phyloP scores from a whole-genome alignment of 2,888 invertebrate genomes.

The Folsomia manolachei region DNA sequence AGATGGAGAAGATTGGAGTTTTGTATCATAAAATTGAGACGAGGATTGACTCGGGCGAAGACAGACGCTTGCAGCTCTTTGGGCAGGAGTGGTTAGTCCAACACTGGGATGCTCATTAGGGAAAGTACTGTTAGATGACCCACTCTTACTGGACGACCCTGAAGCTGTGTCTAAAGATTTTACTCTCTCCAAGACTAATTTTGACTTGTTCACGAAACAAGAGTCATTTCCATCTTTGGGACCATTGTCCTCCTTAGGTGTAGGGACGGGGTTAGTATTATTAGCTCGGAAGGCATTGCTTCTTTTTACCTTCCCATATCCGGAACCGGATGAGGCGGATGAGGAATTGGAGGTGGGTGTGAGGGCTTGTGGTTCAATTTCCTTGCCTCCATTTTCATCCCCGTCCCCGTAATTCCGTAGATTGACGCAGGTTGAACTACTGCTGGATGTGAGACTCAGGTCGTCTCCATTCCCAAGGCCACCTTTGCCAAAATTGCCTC shows the following conservation, averaged over 20 bases:
- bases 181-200: conserved; percentile 47
- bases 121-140: not conserved
- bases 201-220: conserved; percentile 29
- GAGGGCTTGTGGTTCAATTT: conserved; percentile 28
- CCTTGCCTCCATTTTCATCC: not conserved
- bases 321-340: conserved; percentile 38
- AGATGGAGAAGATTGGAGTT: not conserved
- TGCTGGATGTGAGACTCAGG: not conserved
- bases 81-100: conserved; percentile 30
- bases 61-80: conserved; percentile 44
- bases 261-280: conserved; percentile 37
- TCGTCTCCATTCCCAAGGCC: not conserved
- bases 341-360: conserved; percentile 43
- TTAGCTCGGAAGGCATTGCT: conserved; percentile 50
- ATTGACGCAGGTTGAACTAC: conserved; percentile 9
- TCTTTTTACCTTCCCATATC: conserved; percentile 48
- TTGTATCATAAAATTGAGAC: not conserved
- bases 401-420: not conserved
- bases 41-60: conserved; percentile 16
- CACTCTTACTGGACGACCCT: conserved; percentile 7
- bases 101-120: conserved; percentile 6
- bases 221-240: conserved; percentile 2
- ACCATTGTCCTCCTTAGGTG: conserved; percentile 17
- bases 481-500: not conserved
- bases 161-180: conserved; percentile 39